A percentile compares a stretch with the other conserved stretches of the same genome.
phyloP scores from a whole-genome alignment of 2,888 invertebrate species.

The Lapara coniferarum region DNA sequence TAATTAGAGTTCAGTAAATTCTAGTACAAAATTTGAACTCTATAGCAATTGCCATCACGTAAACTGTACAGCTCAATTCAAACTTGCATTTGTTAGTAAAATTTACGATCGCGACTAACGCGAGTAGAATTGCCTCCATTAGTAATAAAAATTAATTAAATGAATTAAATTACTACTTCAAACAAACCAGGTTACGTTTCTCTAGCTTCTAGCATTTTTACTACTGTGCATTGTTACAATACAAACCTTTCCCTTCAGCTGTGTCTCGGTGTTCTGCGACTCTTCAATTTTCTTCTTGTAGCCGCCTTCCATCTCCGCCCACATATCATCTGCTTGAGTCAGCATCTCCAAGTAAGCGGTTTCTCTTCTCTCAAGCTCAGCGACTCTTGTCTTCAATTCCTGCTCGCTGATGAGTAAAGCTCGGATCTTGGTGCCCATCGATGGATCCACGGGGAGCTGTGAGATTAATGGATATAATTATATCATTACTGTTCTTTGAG shows the following conservation, averaged over 20 bases:
- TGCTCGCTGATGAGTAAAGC: slow-evolving; percentile 81
- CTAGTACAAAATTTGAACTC: too few relatives aligned
- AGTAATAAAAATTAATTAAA: too few relatives aligned
- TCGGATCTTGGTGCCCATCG: slow-evolving; percentile 54
- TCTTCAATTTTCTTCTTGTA: slow-evolving; percentile 85
- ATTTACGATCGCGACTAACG: too few relatives aligned
- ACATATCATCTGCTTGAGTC: slow-evolving; percentile 88
- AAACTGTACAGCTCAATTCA: too few relatives aligned
- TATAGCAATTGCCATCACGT: not conserved
- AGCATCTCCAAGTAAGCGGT: slow-evolving; percentile 88
- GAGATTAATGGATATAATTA: not conserved
- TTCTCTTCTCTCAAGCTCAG: slow-evolving; percentile 86
- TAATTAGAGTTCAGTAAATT: too few relatives aligned
- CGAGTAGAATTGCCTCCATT: too few relatives aligned
- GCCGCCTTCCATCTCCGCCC: slow-evolving; percentile 87
- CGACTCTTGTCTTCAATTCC: slow-evolving; percentile 84
- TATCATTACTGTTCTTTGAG: too few relatives aligned
- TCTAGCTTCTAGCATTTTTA: not conserved
- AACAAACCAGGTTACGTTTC: not conserved
- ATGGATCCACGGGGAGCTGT: slow-evolving; percentile 61
- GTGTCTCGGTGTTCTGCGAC: slow-evolving; percentile 69
- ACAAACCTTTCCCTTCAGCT: slow-evolving; percentile 81
- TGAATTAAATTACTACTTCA: too few relatives aligned
- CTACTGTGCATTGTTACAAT: not conserved
- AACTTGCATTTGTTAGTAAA: too few relatives aligned